Conservation (phyloP, 2,888 invertebrate species). For the Gandaritis pyraliata region DNA sequence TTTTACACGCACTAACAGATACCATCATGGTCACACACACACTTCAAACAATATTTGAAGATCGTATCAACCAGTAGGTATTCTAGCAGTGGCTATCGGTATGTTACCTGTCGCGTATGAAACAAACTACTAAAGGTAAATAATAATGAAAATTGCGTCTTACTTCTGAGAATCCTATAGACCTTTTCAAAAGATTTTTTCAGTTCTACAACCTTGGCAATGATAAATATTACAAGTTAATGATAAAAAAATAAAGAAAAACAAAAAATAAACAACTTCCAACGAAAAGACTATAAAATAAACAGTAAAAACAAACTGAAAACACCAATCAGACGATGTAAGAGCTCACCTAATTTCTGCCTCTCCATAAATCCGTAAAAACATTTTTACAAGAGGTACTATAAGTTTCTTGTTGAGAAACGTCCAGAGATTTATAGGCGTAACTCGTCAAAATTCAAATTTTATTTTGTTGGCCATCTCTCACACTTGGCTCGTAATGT, state of each 20-base stretch:
- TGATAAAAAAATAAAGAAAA: not conserved
- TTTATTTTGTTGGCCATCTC: constrained; percentile 38
- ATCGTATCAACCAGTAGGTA: no score
- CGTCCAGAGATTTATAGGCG: constrained; percentile 28
- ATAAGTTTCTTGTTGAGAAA: constrained; percentile 23
- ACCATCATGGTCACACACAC: no score
- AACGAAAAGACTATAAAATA: constrained; percentile 1
- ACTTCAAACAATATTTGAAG: no score
- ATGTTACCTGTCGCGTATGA: no score
- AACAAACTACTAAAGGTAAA: no score
- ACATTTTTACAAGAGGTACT: constrained; percentile 28
- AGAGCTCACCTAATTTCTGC: constrained; percentile 10
- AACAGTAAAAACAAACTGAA: constrained; percentile 6
- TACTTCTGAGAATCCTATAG: no score
- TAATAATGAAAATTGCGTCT: no score
- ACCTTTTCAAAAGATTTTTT: no score
- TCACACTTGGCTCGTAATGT: constrained; percentile 33
- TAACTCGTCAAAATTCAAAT: constrained; percentile 40
- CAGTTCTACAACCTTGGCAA: not conserved
- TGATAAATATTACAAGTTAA: not conserved
- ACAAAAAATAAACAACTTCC: not conserved
- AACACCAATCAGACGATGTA: constrained; percentile 1
- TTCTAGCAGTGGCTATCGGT: no score
- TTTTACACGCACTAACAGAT: no score
- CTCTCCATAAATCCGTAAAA: constrained; percentile 22